Base-by-base conservation (phyloP, 2,113 vertebrate species). In the Aramus guarauna region DNA sequence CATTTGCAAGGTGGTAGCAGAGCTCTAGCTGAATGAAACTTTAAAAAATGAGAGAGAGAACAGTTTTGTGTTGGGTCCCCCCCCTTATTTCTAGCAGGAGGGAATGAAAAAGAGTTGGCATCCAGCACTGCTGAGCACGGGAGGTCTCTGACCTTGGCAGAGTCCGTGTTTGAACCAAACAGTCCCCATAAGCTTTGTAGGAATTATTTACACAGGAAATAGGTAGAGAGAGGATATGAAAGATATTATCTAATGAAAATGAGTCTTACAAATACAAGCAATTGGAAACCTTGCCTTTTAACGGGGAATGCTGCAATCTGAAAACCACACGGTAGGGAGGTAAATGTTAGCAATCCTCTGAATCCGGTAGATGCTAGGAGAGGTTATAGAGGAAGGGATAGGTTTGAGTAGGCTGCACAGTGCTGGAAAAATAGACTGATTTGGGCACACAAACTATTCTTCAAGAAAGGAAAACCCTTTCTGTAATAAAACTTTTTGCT, bases 81-180 rank as follows among this genome's bases (percentile, higher is more conserved):
- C 43, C 15, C 30, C 50, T 88, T 32, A 23, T 75, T 84, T 89
- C 76, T 56, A 27, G 60, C 14, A 36, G 34, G 66, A 88, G 45
- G 15, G 60, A 22, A 53, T 76, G 77, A 73, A 85, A 72, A 66
- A 34, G 88, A 86, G 74, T 50, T 8, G 1, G 36, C 21, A 45
- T 37, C 63, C 3, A 3, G 59, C 3, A 0, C 34, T 15, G 67
- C 90, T 74, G 85, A 79, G 77, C 3, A 1, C 14, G 6, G 74
- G 67, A 85, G 41, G 64, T 69, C 92, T 73, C 83, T 89, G 94
- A 91, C 91, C 86, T 91, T 92, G 96, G 79, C 53, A 48, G 75
- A 66, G 76, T 1, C 1, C 1, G 32, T 9, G 18, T 60, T 71
- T 78, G 86, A 92, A 72, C 68, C 1, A 0, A 53, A 29, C 29